A percentile compares a stretch with the other conserved stretches of the same genome.
Evolutionary conservation across 2,888 invertebrate species (phyloP).

Genomic region (Oxyteleia sp.): DNA sequence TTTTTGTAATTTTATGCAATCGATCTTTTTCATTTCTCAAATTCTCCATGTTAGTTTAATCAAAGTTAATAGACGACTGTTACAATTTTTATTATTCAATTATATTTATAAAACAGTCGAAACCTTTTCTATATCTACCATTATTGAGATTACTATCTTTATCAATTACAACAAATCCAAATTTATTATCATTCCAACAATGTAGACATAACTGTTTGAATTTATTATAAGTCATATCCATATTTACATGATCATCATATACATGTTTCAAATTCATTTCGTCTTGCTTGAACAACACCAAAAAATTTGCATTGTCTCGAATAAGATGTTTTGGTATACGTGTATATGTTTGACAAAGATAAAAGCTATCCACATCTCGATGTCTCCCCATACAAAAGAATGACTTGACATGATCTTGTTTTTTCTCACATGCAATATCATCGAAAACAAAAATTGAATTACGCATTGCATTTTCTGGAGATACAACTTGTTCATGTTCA

Average conservation of each 20-base stretch:
- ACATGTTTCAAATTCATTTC: constrained; percentile 82
- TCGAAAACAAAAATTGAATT: constrained; percentile 84
- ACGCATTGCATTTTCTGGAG: too few relatives aligned
- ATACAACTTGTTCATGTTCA: constrained; percentile 45
- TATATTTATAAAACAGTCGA: constrained; percentile 56
- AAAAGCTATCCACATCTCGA: constrained; percentile 78
- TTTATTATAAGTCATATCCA: constrained; percentile 67
- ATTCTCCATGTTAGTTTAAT: constrained; percentile 52
- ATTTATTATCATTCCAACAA: constrained; percentile 75
- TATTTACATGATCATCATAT: constrained; percentile 65
- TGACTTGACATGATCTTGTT: constrained; percentile 70
- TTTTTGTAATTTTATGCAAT: constrained; percentile 45
- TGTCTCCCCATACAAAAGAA: constrained; percentile 76
- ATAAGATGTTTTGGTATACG: constrained; percentile 58
- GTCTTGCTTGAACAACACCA: constrained; percentile 83
- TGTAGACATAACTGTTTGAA: constrained; percentile 67
- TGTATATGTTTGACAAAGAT: constrained; percentile 78
- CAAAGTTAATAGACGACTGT: too few relatives aligned
- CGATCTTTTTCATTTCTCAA: constrained; percentile 21
- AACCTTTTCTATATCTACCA: constrained; percentile 73
- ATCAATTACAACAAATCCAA: constrained; percentile 75
- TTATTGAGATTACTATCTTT: constrained; percentile 72
- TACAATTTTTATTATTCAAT: constrained; percentile 8
- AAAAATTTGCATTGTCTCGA: constrained; percentile 48
- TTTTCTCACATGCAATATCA: constrained; percentile 82